Conservation (phyloP, 2,113 vertebrate genomes). For the Pao palembangensis region DNA sequence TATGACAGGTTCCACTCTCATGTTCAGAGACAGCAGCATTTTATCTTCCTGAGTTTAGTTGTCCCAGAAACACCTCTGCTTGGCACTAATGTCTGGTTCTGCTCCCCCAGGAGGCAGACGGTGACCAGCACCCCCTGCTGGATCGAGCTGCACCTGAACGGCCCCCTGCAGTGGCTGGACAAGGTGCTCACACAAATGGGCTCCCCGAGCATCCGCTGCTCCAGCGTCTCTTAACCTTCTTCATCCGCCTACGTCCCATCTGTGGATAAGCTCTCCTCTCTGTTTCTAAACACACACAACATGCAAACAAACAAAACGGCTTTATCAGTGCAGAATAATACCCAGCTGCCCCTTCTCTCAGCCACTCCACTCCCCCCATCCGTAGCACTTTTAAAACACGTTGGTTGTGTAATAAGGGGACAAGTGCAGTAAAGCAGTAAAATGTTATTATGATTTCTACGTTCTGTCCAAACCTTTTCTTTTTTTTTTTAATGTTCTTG, state of each 20-base stretch:
- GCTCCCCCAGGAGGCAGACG: constrained; percentile 85
- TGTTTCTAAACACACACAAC: constrained; percentile 43
- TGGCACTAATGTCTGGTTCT: not conserved
- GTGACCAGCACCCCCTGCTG: constrained; percentile 99
- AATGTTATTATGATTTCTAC: constrained; percentile 35
- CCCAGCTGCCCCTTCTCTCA: constrained; percentile 2
- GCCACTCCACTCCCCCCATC: constrained; percentile 34
- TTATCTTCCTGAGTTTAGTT: no score
- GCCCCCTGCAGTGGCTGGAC: constrained; percentile 97
- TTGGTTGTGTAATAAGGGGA: constrained; percentile 59
- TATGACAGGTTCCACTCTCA: constrained; percentile 5
- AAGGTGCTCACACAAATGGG: constrained; percentile 99
- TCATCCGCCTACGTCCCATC: constrained; percentile 16
- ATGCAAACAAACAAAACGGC: constrained; percentile 23
- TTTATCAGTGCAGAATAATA: constrained; percentile 15
- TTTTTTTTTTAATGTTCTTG: constrained; percentile 23
- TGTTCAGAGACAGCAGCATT: not conserved
- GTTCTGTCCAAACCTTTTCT: constrained; percentile 37
- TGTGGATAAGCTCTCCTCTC: constrained; percentile 14
- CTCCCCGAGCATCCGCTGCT: constrained; percentile 92
- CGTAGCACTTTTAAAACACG: constrained; percentile 70
- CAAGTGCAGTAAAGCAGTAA: constrained; percentile 65
- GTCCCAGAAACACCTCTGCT: no score
- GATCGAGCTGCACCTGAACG: constrained; percentile 98
- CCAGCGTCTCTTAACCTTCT: constrained; percentile 87